These are phyloP conservation scores for Mylabris sibirica DNA, from an alignment of 2,888 invertebrate species.

Conservation along the genomic window DNA sequence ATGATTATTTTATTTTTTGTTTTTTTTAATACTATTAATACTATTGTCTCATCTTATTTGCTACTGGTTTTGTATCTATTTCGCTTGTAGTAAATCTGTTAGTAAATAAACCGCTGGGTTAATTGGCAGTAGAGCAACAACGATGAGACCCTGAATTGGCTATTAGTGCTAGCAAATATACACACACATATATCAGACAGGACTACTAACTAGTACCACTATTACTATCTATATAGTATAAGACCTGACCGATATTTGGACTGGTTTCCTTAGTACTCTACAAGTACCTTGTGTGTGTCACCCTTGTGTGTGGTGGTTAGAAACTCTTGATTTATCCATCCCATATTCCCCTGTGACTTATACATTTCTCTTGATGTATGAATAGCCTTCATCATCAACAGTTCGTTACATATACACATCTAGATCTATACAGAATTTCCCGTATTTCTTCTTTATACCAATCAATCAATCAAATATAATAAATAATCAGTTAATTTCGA, in stretches of 20 bases:
- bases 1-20: neutral
- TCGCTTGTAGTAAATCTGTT: conserved; percentile 42
- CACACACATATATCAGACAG: conserved; percentile 43
- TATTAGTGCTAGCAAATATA: conserved; percentile 64
- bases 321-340: conserved; percentile 25
- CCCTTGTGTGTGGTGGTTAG: conserved; percentile 13
- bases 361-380: conserved; percentile 27
- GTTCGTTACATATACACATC: neutral
- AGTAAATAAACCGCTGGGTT: conserved; percentile 58
- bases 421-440: neutral
- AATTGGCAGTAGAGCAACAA: conserved; percentile 58
- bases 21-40: neutral
- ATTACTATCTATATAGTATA: neutral
- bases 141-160: conserved; percentile 62
- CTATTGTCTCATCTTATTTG: neutral
- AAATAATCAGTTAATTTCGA: neutral
- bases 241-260: conserved; percentile 26
- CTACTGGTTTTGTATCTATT: conserved; percentile 17
- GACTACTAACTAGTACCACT: neutral
- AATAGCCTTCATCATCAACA: conserved; percentile 28
- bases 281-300: conserved; percentile 26
- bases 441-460: neutral
- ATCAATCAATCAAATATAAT: neutral
- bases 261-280: conserved; percentile 32
- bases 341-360: conserved; percentile 25